Evolutionary conservation across 2,797 vertebrate genomes (phyloP).

Genomic region (Pseudopleuronectes americanus): DNA sequence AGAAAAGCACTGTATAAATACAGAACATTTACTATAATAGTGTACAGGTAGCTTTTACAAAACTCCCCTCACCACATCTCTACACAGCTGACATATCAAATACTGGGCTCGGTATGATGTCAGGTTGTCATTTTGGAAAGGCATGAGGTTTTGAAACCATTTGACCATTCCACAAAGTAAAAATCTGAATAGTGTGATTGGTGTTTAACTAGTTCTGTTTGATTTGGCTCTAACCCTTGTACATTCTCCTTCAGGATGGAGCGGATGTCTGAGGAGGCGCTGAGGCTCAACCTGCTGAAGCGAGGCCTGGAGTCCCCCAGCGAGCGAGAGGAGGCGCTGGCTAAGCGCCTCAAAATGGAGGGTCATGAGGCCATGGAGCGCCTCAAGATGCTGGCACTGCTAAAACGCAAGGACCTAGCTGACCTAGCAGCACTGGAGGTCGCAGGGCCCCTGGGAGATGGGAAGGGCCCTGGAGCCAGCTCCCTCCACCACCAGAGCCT

Average conservation of each 20-base stretch:
- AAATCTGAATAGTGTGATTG: too few species aligned
- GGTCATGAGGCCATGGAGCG: conserved; percentile 97
- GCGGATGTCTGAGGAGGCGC: conserved; percentile 93
- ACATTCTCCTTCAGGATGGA: conserved; percentile 84
- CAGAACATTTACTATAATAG: too few species aligned
- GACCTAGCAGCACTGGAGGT: conserved; percentile 79
- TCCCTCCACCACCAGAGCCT: conserved; percentile 72
- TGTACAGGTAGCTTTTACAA: too few species aligned
- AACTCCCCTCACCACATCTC: too few species aligned
- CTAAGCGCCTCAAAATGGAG: conserved; percentile 94
- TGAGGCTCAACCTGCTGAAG: conserved; percentile 93
- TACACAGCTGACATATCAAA: too few species aligned
- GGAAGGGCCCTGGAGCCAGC: conserved; percentile 78
- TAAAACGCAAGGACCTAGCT: conserved; percentile 94
- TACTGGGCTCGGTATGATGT: too few species aligned
- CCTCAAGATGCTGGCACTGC: conserved; percentile 94
- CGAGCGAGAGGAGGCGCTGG: conserved; percentile 90
- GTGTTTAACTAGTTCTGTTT: neutral
- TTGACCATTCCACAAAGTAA: too few species aligned
- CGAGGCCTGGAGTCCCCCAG: conserved; percentile 89
- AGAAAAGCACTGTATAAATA: too few species aligned
- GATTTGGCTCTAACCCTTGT: conserved; percentile 6
- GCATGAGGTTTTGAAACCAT: too few species aligned
- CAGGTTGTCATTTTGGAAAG: too few species aligned
- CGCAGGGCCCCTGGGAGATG: conserved; percentile 74